These are phyloP conservation scores for Philereme transversata DNA, from an alignment of 2,888 invertebrate species.

Conservation along the genomic window DNA sequence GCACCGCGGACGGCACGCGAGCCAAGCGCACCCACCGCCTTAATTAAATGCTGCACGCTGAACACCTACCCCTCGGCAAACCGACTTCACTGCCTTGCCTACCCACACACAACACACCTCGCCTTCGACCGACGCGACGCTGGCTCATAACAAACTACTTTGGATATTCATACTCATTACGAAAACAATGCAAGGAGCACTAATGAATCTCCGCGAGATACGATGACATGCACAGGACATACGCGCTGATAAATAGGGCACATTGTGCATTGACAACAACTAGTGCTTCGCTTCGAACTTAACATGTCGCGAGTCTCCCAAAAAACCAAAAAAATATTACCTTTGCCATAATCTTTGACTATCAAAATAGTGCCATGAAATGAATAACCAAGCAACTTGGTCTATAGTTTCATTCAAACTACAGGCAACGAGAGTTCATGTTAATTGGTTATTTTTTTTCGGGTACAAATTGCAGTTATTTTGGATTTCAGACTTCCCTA, in stretches of 20 bases:
- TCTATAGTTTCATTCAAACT: too few species aligned
- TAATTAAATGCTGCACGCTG: constrained; percentile 79
- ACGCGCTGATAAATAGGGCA: background rate
- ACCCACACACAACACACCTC: constrained; percentile 17
- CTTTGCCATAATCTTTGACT: too few species aligned
- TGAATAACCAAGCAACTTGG: too few species aligned
- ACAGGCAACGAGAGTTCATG: too few species aligned
- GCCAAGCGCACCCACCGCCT: constrained; percentile 77
- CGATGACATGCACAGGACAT: background rate
- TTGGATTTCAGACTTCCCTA: too few species aligned
- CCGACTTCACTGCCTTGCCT: constrained; percentile 22
- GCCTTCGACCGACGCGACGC: constrained; percentile 6
- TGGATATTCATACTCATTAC: constrained; percentile 37
- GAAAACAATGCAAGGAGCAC: constrained; percentile 31
- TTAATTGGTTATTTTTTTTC: too few species aligned
- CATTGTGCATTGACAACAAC: background rate
- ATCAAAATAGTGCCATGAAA: too few species aligned
- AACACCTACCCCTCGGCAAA: constrained; percentile 62
- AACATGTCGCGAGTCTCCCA: too few species aligned
- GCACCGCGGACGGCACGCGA: constrained; percentile 78
- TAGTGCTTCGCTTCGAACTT: too few species aligned
- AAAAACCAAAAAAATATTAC: too few species aligned
- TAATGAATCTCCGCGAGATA: constrained; percentile 24
- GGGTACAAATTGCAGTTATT: too few species aligned
- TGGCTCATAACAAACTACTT: constrained; percentile 19